Evolutionary conservation across 1,140 invertebrate species (phyloP), one percentile per base, ranked within the genome.

Genomic region (Drosophila grimshawi): DNA sequence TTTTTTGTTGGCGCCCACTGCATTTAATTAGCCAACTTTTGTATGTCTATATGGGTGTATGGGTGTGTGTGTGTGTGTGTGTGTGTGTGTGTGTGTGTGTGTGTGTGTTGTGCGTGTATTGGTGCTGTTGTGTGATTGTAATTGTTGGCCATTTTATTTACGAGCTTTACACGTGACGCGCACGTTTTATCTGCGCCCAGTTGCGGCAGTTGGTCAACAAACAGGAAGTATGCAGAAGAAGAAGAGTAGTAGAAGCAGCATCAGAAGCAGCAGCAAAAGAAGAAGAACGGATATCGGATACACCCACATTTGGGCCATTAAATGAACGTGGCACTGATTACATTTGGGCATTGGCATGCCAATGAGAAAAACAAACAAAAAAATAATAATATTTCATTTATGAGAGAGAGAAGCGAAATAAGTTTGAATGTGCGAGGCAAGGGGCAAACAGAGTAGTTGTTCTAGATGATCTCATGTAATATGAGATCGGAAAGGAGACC

Each of bases 131-230:
- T 60, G 51, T 69, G 37, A 43, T 56, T 62, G 61, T 10, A 10
- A 41, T 41, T 66, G 43, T 82, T 48, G 53, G 48, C 45, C 52
- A 33, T 67, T 73, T 73, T 82, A 82, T 82, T 82, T 82, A 82
- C 80, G 80, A 82, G 70, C 80, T 81, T 82, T 59, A 67, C 80
- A 82, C 80, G 80, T 82, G 80, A 79, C 76, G 76, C 52, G 45
- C 69, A 59, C 80, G 65, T 83, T 82, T 78, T 82, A 82, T 82
- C 80, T 74, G 65, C 37, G 49, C 33, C 45, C 71, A 76, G 43
- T 64, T 52, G 80, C 59, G 52, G 80, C 53, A 67, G 70, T 67
- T 73, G 70, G 64, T 55, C 70, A 67, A 32, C 37, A 27, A 55
- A 8, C 4, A 10, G 8, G 0, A 19, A 19, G 19, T 19, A 19